Conservation (phyloP, 2,888 invertebrate species). For the Drosophila quinaria region DNA sequence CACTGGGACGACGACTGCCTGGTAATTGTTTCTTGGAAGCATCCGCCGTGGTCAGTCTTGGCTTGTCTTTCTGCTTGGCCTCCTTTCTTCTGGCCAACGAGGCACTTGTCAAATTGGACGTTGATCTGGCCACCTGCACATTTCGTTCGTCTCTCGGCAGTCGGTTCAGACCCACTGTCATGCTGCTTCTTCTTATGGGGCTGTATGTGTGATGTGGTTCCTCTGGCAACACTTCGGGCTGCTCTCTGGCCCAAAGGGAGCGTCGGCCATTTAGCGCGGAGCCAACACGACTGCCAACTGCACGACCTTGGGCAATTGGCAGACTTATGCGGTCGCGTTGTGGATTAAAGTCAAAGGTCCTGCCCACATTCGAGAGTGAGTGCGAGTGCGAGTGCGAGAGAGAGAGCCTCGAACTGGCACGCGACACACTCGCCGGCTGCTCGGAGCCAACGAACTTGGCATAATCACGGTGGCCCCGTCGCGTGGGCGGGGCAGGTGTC, state of each 20-base stretch:
- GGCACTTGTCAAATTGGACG: conserved; percentile 29
- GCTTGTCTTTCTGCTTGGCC: conserved; percentile 1
- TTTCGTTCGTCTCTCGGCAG: conserved; percentile 1
- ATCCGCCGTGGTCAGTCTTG: conserved; percentile 2
- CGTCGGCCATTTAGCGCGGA: conserved; percentile 30
- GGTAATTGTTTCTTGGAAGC: neutral
- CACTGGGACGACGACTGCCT: conserved; percentile 18
- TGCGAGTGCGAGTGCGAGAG: too few relatives aligned
- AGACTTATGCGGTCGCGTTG: conserved; percentile 71
- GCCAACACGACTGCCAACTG: conserved; percentile 26
- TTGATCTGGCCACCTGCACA: conserved; percentile 32
- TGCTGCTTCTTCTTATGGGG: conserved; percentile 39
- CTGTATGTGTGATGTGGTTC: conserved; percentile 42
- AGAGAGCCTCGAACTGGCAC: conserved; percentile 69
- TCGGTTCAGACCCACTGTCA: conserved; percentile 16
- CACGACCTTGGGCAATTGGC: conserved; percentile 29
- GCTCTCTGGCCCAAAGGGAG: conserved; percentile 55
- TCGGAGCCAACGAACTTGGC: conserved; percentile 71
- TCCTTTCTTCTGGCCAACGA: neutral
- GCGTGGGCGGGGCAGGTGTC: conserved; percentile 56
- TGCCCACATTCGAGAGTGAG: conserved; percentile 56
- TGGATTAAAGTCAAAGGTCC: conserved; percentile 79
- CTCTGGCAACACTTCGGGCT: conserved; percentile 48
- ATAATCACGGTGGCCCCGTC: conserved; percentile 67
- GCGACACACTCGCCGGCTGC: conserved; percentile 65